Evolutionary conservation across 2,888 invertebrate species (phyloP).

Genomic region (Lypha dubia): DNA sequence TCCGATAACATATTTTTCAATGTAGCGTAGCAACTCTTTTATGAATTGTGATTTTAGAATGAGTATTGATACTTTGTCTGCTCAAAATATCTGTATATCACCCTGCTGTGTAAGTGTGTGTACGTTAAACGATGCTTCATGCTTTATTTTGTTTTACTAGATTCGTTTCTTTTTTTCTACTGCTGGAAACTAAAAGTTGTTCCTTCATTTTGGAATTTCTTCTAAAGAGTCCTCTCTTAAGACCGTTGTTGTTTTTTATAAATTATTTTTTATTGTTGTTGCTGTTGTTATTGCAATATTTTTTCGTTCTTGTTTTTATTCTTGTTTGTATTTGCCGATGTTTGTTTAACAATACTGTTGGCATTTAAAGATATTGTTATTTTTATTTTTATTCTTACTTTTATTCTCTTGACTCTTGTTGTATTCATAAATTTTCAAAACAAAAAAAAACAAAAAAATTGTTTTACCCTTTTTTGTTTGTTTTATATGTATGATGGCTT

Average conservation of each 20-base stretch:
- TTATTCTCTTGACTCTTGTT: slow-evolving; percentile 48
- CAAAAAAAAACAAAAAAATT: no score
- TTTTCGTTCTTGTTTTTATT: slow-evolving; percentile 63
- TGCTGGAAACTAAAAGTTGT: slow-evolving; percentile 55
- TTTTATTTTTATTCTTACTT: slow-evolving; percentile 4
- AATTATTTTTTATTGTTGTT: slow-evolving; percentile 15
- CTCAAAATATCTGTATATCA: not conserved
- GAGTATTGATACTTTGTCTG: not conserved
- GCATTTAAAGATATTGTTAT: slow-evolving; percentile 31
- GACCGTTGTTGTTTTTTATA: not conserved
- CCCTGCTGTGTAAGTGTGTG: not conserved
- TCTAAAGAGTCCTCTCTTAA: slow-evolving; percentile 9
- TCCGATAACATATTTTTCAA: not conserved
- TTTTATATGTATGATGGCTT: slow-evolving; percentile 16
- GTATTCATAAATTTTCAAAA: slow-evolving; percentile 66
- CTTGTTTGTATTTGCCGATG: slow-evolving; percentile 57
- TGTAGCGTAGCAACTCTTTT: not conserved
- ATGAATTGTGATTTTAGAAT: not conserved
- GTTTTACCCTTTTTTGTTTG: not conserved
- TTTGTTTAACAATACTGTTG: slow-evolving; percentile 34
- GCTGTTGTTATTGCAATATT: slow-evolving; percentile 15
- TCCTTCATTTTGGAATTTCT: slow-evolving; percentile 14
- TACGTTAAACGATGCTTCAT: not conserved
- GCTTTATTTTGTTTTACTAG: not conserved
- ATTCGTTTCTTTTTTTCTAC: slow-evolving; percentile 53